Evolutionary conservation across 1,140 invertebrate genomes (phyloP).

Genomic region (Drosophila oshimai): DNA sequence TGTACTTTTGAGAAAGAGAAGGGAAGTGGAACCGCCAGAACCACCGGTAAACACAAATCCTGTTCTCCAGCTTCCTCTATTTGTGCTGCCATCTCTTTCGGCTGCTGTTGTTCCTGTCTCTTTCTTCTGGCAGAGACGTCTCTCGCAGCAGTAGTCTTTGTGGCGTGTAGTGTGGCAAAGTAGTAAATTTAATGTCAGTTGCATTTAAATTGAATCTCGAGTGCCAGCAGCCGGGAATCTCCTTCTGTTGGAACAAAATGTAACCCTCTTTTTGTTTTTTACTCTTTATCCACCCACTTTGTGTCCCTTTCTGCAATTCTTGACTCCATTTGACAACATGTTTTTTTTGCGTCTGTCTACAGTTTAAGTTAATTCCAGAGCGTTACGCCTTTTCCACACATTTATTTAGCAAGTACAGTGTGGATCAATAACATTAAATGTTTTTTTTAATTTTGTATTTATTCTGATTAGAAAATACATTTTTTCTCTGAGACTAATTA

Average conservation of each 20-base stretch:
- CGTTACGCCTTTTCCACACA: conserved; percentile 49
- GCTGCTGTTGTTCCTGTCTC: neutral
- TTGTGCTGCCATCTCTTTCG: neutral
- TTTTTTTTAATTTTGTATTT: neutral
- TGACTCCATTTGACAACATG: conserved; percentile 3
- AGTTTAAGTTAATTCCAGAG: conserved; percentile 73
- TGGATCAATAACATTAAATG: neutral
- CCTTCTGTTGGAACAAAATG: neutral
- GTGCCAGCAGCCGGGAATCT: conserved; percentile 14
- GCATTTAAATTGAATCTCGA: conserved; percentile 78
- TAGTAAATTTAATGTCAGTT: conserved; percentile 81
- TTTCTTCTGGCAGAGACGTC: conserved; percentile 20
- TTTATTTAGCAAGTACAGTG: neutral
- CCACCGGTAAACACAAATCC: conserved; percentile 16
- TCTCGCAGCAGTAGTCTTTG: conserved; percentile 44
- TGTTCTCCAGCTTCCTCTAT: conserved; percentile 6
- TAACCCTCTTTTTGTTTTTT: neutral
- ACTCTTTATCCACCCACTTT: neutral
- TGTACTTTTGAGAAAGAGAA: neutral
- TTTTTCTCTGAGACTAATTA: too few species aligned
- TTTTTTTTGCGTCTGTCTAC: conserved; percentile 53
- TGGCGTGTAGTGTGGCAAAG: conserved; percentile 59
- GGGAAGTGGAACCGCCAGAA: conserved; percentile 16
- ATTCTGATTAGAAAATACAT: neutral
- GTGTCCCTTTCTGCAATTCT: neutral